Evolutionary conservation across 2,113 vertebrate genomes (phyloP).

Genomic region (Pandion haliaetus): DNA sequence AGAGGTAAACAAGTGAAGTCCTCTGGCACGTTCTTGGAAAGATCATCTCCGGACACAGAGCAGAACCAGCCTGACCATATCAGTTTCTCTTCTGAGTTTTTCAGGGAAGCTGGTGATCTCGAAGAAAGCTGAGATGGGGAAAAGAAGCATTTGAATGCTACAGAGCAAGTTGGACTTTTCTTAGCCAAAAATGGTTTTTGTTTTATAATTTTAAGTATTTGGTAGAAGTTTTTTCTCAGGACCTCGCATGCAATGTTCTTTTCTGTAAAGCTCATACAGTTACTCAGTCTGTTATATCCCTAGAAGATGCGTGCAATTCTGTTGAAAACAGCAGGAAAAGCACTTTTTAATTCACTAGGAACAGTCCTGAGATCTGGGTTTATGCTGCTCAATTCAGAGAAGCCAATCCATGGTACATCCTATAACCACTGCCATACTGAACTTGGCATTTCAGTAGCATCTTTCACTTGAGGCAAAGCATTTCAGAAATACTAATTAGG

Average conservation of each 20-base stretch:
- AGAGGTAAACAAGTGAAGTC: slow-evolving; percentile 88
- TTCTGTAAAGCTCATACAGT: background rate
- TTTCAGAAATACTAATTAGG: background rate
- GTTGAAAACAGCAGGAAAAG: background rate
- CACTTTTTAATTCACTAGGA: background rate
- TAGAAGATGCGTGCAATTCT: background rate
- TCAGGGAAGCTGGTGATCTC: background rate
- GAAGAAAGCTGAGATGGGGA: slow-evolving; percentile 1
- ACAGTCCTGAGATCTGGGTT: background rate
- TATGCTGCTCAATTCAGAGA: background rate
- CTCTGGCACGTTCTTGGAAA: slow-evolving; percentile 71
- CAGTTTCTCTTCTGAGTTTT: slow-evolving; percentile 67
- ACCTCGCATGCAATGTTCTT: background rate
- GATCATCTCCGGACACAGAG: slow-evolving; percentile 79
- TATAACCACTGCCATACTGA: background rate
- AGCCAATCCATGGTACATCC: background rate
- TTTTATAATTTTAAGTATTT: background rate
- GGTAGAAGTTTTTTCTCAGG: background rate
- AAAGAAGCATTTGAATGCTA: background rate
- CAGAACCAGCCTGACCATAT: slow-evolving; percentile 90
- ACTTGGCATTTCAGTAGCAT: background rate
- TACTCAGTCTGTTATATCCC: background rate
- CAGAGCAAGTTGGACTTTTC: background rate
- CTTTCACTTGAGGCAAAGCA: background rate
- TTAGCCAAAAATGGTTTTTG: background rate